Evolutionary conservation across 1,140 invertebrate genomes (phyloP).

Genomic region (Carposina sasakii): DNA sequence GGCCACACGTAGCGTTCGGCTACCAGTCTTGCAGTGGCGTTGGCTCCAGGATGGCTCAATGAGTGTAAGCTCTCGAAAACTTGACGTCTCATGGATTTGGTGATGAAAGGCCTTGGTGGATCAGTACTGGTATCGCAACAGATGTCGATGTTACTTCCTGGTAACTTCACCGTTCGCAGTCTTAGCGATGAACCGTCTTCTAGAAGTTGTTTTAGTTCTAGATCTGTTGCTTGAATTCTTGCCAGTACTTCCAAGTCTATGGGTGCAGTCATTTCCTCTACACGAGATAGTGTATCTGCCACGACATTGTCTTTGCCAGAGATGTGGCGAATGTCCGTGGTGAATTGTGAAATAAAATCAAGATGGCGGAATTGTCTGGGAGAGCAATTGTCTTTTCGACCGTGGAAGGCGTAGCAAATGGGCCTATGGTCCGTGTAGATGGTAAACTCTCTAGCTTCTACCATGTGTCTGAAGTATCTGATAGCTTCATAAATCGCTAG

Average conservation of each 20-base stretch:
- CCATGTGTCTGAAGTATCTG: slow-evolving; percentile 5
- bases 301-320: background rate
- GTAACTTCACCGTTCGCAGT: background rate
- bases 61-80: background rate
- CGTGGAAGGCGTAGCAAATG: no score
- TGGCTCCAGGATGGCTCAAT: background rate
- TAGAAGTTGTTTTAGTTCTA: background rate
- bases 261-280: background rate
- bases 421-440: slow-evolving; percentile 12
- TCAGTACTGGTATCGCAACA: no score
- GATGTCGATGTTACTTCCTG: background rate
- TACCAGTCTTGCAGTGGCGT: background rate
- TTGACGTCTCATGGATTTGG: background rate
- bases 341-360: background rate
- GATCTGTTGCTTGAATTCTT: background rate
- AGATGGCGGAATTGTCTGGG: background rate
- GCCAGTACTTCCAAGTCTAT: background rate
- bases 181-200: background rate
- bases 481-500: slow-evolving; percentile 47
- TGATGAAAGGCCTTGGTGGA: background rate
- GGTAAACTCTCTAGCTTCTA: slow-evolving; percentile 24
- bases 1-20: background rate
- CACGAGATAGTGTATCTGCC: background rate
- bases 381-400: background rate
- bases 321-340: background rate